Conservation (phyloP, 1,140 invertebrate species). For the Halotydeus destructor region DNA sequence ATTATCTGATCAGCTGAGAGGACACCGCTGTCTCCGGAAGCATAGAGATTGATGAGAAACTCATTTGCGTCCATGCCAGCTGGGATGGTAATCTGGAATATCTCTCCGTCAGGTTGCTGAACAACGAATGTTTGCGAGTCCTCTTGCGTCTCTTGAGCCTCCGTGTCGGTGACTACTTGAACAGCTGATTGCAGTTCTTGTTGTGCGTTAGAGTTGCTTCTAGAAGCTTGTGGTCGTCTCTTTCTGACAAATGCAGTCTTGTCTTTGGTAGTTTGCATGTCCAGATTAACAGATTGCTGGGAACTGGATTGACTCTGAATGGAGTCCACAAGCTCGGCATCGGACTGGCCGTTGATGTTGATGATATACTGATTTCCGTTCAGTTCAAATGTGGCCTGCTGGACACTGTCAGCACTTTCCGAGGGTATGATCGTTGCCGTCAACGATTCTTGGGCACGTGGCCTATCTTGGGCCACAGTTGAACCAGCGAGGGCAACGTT, state of each 20-base stretch:
- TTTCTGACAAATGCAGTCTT: neutral
- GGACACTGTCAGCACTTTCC: too few relatives aligned
- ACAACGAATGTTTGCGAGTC: neutral
- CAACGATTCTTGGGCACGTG: neutral
- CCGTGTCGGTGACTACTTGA: neutral
- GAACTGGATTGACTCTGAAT: neutral
- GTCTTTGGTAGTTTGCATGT: neutral
- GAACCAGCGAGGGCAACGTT: neutral
- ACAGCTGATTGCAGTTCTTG: neutral
- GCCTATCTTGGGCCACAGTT: neutral
- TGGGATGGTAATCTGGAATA: slow-evolving; percentile 10
- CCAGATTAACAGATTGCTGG: too few relatives aligned
- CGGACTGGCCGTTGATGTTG: neutral
- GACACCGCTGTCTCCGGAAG: too few relatives aligned
- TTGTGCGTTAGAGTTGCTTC: neutral
- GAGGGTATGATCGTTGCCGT: too few relatives aligned
- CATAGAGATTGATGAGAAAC: too few relatives aligned
- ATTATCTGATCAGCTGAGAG: too few relatives aligned
- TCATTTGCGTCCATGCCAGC: slow-evolving; percentile 13
- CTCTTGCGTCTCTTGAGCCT: neutral
- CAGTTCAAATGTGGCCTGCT: neutral
- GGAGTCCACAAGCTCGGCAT: neutral
- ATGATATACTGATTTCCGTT: neutral
- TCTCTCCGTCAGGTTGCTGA: slow-evolving; percentile 11
- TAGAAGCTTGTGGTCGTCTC: neutral